phyloP scores from a whole-genome alignment of 1,140 invertebrate species.

The Bemisia tabaci region DNA sequence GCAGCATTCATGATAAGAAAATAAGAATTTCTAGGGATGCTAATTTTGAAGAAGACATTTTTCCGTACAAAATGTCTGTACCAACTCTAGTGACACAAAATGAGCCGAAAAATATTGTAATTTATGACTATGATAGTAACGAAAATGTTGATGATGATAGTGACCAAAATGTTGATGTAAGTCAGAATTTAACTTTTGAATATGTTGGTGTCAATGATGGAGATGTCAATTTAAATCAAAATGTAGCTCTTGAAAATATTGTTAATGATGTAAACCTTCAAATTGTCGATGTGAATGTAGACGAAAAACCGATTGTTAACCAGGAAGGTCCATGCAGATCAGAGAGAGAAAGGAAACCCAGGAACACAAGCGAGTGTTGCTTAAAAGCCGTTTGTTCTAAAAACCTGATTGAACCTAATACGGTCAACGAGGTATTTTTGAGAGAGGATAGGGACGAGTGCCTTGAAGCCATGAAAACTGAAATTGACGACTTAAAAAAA shows the following conservation, averaged over 20 bases:
- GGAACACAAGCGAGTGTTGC: background rate
- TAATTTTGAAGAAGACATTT: background rate
- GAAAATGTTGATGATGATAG: too few relatives aligned
- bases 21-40: background rate
- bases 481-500: conserved; percentile 1
- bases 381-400: background rate
- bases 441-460: background rate
- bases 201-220: background rate
- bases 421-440: background rate
- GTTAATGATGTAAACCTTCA: background rate
- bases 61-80: background rate
- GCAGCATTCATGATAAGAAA: background rate
- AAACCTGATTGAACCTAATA: background rate
- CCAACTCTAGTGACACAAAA: too few relatives aligned
- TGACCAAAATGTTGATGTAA: background rate
- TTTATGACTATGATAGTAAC: too few relatives aligned
- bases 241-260: background rate
- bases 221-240: background rate
- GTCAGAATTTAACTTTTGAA: background rate
- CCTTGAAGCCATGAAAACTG: conserved; percentile 3
- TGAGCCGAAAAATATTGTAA: too few relatives aligned
- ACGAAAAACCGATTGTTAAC: background rate
- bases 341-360: background rate
- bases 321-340: background rate
- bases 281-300: background rate